A percentile compares a stretch with the other conserved stretches of the same genome.
Evolutionary conservation across 2,888 invertebrate genomes (phyloP).

Genomic region (Pachycephus smyrnensis): DNA sequence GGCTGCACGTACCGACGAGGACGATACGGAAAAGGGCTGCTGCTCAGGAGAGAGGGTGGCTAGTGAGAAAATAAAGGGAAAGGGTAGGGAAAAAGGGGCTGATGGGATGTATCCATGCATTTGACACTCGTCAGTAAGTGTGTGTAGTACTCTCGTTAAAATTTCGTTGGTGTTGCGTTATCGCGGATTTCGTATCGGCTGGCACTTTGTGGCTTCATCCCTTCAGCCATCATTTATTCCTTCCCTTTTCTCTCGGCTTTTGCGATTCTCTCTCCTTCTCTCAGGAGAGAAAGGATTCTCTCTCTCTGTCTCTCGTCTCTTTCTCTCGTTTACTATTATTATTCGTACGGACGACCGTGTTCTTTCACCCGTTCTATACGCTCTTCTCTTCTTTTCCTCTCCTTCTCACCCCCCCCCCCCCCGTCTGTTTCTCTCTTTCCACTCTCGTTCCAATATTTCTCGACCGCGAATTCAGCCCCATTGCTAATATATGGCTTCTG

Average conservation of each 20-base stretch:
- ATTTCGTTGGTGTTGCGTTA: not conserved
- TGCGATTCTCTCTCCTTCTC: conserved; percentile 12
- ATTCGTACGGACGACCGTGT: conserved; percentile 43
- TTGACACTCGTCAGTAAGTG: not conserved
- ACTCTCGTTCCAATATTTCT: conserved; percentile 61
- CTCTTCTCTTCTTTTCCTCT: conserved; percentile 22
- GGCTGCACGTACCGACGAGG: not conserved
- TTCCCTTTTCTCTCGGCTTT: conserved; percentile 2
- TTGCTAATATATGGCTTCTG: conserved; percentile 59
- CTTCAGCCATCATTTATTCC: conserved; percentile 5
- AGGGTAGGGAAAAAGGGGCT: no score
- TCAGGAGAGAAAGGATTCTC: conserved; percentile 18
- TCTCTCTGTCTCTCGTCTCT: conserved; percentile 15
- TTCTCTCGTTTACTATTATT: conserved; percentile 28
- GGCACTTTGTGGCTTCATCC: not conserved
- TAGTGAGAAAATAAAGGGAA: not conserved
- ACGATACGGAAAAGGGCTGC: not conserved
- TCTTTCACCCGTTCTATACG: conserved; percentile 31
- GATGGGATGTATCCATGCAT: not conserved
- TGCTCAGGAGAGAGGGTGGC: not conserved
- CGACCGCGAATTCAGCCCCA: conserved; percentile 54
- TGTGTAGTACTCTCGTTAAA: not conserved
- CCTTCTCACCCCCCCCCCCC: conserved; percentile 24
- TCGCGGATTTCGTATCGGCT: not conserved
- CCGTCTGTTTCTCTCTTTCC: conserved; percentile 28